Conservation (phyloP, 1,140 invertebrate species). For the Nasonia vitripennis region DNA sequence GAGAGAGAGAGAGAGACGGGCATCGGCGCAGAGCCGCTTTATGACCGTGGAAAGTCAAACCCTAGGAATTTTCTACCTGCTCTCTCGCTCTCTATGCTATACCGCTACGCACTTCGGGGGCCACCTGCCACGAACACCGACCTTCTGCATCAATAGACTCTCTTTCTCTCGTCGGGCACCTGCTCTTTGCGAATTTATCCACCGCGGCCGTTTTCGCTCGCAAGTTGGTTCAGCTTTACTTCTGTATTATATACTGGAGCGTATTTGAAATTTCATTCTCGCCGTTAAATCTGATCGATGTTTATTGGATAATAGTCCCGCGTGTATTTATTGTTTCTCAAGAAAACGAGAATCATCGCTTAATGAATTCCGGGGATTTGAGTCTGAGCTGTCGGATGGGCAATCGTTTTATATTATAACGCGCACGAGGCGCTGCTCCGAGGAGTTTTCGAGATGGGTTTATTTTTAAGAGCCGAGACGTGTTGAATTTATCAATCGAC, state of each 20-base stretch:
- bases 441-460: neutral
- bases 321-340: neutral
- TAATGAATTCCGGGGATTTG: neutral
- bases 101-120: neutral
- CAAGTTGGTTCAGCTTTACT: too few species aligned
- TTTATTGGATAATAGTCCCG: neutral
- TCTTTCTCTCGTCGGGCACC: neutral
- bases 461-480: neutral
- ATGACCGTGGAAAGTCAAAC: constrained; percentile 1
- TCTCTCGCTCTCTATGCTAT: neutral
- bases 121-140: neutral
- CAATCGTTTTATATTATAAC: neutral
- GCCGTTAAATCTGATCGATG: neutral
- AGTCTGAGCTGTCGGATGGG: neutral
- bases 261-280: neutral
- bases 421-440: too few species aligned
- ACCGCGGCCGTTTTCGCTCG: neutral
- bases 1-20: neutral
- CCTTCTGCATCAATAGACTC: neutral
- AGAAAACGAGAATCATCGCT: neutral
- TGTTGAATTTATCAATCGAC: neutral
- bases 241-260: neutral
- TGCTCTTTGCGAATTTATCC: constrained; percentile 3
- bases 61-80: constrained; percentile 15
- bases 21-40: neutral